A percentile compares a stretch with the other conserved stretches of the same genome.
Conservation (phyloP, 2,888 invertebrate species). For the Epistrophe grossulariae region DNA sequence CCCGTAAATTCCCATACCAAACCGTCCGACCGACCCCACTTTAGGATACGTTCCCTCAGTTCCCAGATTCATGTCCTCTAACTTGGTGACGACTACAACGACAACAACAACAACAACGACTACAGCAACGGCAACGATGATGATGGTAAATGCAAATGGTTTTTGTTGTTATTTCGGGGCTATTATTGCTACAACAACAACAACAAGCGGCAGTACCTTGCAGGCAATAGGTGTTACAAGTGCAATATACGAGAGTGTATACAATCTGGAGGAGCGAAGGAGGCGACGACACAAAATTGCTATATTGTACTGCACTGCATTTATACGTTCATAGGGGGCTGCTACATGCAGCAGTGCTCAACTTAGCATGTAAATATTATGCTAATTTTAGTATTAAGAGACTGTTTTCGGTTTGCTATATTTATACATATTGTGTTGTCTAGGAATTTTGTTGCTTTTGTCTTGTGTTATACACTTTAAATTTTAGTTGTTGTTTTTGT, state of each 20-base stretch:
- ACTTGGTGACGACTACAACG: constrained; percentile 8
- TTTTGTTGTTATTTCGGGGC: constrained; percentile 35
- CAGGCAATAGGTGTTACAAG: constrained; percentile 48
- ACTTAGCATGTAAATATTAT: constrained; percentile 71
- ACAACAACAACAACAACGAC: background rate
- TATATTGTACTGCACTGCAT: constrained; percentile 48
- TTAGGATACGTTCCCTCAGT: background rate
- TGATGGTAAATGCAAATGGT: constrained; percentile 11
- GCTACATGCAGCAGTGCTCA: constrained; percentile 43
- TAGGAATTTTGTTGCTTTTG: constrained; percentile 25
- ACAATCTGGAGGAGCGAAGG: constrained; percentile 36
- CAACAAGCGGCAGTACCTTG: constrained; percentile 17
- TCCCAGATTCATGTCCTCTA: constrained; percentile 31
- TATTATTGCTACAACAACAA: constrained; percentile 43
- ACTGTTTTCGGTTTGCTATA: constrained; percentile 51
- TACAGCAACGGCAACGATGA: background rate
- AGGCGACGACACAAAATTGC: constrained; percentile 29
- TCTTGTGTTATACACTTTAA: background rate
- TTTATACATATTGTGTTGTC: background rate
- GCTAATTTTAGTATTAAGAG: constrained; percentile 72
- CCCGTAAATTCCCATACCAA: constrained; percentile 58
- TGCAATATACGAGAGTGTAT: constrained; percentile 38
- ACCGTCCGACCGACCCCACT: constrained; percentile 1
- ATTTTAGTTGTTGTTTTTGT: background rate
- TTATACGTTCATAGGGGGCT: background rate